phyloP scores from a whole-genome alignment of 2,113 vertebrate species.

The Peromyscus californicus region DNA sequence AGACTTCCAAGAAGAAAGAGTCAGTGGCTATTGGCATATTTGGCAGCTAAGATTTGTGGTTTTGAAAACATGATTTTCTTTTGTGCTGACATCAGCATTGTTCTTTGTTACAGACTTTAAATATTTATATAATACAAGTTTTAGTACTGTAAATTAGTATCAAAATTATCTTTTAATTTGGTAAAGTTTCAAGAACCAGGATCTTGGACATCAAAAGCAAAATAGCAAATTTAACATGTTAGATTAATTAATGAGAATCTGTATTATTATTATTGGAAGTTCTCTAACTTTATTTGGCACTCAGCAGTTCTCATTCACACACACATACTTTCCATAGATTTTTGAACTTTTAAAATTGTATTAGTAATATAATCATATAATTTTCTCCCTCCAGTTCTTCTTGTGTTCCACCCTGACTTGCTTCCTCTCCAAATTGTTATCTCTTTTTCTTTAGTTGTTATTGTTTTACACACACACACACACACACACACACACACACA shows the following conservation, averaged over 20 bases:
- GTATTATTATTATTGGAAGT: neutral
- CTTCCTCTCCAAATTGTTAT: neutral
- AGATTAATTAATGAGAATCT: neutral
- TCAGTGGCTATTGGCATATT: neutral
- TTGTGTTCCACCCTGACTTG: neutral
- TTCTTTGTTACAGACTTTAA: slow-evolving; percentile 32
- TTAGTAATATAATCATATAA: neutral
- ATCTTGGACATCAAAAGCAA: neutral
- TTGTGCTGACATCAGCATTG: neutral
- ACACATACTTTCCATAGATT: neutral
- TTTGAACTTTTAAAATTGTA: neutral
- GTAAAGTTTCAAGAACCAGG: neutral
- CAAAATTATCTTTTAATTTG: neutral
- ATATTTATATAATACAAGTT: slow-evolving; percentile 26
- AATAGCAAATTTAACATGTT: neutral
- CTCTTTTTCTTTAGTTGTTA: neutral
- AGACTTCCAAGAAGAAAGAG: neutral
- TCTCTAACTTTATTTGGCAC: neutral
- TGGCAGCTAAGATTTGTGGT: neutral
- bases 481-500: neutral
- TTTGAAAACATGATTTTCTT: slow-evolving; percentile 31
- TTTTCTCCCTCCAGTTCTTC: neutral
- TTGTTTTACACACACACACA: neutral
- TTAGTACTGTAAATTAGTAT: neutral
- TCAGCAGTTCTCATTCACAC: neutral